Evolutionary conservation across 2,888 invertebrate species (phyloP), one percentile per base, ranked within the genome.

Genomic region (Volucella inanis): DNA sequence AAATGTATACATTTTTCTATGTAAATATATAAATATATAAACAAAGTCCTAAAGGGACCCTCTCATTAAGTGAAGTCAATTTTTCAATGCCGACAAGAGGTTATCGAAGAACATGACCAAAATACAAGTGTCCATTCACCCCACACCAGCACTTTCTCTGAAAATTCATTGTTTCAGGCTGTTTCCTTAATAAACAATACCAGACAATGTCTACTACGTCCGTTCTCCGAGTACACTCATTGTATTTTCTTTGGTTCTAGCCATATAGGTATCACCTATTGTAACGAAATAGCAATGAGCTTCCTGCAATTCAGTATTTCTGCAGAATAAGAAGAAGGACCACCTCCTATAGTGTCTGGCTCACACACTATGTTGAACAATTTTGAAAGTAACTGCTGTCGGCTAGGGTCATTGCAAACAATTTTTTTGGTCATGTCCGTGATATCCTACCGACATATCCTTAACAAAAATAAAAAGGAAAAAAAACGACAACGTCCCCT

Each of bases 331-430:
- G 15, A 50, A 55, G 52, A 14, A 49, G 57, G 50, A 65, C 41
- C 61, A 14, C 12, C 38, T 49, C 65, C 70, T 50, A 54, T 59
- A 67, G 43, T 70, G 78, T 74, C 78, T 82, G 64, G 50, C 22
- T 22, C 45, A 61, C 77, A 83, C 76, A 74, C 61, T 57, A 67
- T 71, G 55, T 31, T 47, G 41, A 47, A 71, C 67, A 81, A 77
- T 77, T 80, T 72, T 80, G 71, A 68, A 77, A 85, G 80, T 81
- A 80, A 85, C 80, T 85, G 74, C 75, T 71, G 70, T 57, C 80
- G 85, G 67, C 67, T 76, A 76, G 80, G 85, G 80, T 85, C 80
- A 85, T 67, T 80, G 80, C 76, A 85, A 85, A 85, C 85, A 22
- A 22, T 81, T 85, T 85, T 77, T 76, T 72, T 83, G 82, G 80